Evolutionary conservation across 2,797 vertebrate genomes (phyloP).

Genomic region (Pseudopleuronectes americanus): DNA sequence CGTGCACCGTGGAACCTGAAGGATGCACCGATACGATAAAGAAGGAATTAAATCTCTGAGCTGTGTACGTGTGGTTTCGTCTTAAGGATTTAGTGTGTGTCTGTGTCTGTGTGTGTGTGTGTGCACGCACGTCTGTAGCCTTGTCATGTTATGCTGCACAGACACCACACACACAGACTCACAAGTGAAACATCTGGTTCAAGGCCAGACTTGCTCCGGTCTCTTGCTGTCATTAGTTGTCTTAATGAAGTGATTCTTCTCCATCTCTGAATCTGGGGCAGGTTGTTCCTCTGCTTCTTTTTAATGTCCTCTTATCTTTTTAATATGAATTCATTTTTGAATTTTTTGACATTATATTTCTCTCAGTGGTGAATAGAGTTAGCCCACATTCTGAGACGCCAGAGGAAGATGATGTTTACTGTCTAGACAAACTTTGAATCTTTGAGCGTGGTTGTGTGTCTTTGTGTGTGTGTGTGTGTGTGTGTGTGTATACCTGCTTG

Average conservation of each 20-base stretch:
- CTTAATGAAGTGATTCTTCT: conserved; percentile 14
- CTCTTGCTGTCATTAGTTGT: conserved; percentile 20
- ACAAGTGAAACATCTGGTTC: conserved; percentile 19
- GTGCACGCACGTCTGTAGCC: conserved; percentile 2
- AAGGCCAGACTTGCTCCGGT: conserved; percentile 31
- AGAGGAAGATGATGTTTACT: conserved; percentile 46
- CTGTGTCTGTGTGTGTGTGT: conserved; percentile 6
- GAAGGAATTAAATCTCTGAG: conserved; percentile 53
- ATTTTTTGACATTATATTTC: conserved; percentile 1
- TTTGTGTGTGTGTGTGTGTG: conserved; percentile 28
- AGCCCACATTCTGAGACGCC: conserved; percentile 43
- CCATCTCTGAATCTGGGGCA: neutral
- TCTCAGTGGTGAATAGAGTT: conserved; percentile 24
- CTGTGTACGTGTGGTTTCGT: conserved; percentile 42
- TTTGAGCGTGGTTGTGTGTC: conserved; percentile 10
- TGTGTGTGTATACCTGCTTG: conserved; percentile 13
- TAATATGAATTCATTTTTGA: neutral
- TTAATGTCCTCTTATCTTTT: neutral
- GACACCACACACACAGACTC: conserved; percentile 43
- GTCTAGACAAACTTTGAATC: conserved; percentile 42
- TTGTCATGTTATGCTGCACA: conserved; percentile 10
- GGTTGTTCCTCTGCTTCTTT: neutral
- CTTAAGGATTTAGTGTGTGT: conserved; percentile 33
- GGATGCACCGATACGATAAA: conserved; percentile 61
- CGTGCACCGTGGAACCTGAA: conserved; percentile 34